Percentiles rank a stretch among this genome's conserved stretches.
phyloP scores from a whole-genome alignment of 2,113 vertebrate species.

The Stegostoma tigrinum region DNA sequence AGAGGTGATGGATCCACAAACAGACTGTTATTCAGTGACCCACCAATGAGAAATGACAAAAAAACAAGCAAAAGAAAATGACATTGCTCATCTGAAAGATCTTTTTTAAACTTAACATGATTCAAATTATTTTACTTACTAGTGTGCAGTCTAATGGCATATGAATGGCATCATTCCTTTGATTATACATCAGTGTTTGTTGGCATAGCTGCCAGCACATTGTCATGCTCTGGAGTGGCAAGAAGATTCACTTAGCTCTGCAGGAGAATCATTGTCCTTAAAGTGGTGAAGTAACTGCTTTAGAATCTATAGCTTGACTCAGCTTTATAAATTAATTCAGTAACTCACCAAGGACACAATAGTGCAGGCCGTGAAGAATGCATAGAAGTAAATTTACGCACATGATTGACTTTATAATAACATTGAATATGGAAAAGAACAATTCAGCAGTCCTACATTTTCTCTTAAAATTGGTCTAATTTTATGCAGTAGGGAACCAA shows the following conservation, averaged over 20 bases:
- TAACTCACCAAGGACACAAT: background rate
- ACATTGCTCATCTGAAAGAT: background rate
- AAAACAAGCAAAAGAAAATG: background rate
- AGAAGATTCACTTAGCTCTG: background rate
- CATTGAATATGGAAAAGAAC: background rate
- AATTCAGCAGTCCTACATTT: background rate
- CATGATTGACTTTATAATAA: background rate
- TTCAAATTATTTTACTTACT: slow-evolving; percentile 1
- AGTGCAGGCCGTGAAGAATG: background rate
- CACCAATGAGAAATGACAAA: background rate
- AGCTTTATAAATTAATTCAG: background rate
- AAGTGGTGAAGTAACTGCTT: background rate
- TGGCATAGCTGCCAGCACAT: background rate
- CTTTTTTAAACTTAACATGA: background rate
- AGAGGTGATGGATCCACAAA: too few species aligned
- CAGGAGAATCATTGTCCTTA: background rate
- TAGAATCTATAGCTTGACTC: background rate
- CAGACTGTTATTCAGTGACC: background rate
- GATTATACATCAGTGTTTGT: background rate
- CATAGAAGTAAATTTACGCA: background rate
- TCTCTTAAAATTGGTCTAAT: background rate
- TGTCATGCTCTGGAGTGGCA: background rate
- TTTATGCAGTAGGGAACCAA: background rate
- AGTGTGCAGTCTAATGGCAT: too few species aligned
- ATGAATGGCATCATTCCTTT: background rate